These are phyloP conservation scores for Xerus rutilus DNA, from an alignment of 2,797 vertebrate genomes.

Conservation along the genomic window DNA sequence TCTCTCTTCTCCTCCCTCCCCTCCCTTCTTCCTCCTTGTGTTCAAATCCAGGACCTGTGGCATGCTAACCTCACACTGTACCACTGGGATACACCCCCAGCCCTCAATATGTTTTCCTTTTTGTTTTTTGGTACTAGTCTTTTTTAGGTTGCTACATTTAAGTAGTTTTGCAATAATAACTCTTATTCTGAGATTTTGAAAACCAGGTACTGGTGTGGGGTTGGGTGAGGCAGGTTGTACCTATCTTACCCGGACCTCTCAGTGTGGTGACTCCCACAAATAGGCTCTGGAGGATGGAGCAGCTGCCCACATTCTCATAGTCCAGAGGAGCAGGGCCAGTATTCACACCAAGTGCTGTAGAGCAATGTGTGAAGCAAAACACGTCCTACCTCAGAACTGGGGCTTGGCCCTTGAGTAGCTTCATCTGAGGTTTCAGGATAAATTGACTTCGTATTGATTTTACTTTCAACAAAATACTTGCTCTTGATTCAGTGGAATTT, in stretches of 20 bases:
- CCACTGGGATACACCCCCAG: background rate
- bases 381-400: background rate
- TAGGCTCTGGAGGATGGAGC: background rate
- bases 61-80: background rate
- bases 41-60: background rate
- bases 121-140: background rate
- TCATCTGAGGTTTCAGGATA: background rate
- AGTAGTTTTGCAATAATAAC: background rate
- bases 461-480: background rate
- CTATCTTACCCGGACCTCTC: background rate
- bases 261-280: background rate
- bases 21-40: too few relatives aligned
- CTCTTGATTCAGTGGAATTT: background rate
- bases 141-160: background rate
- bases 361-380: too few relatives aligned
- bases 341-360: background rate
- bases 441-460: background rate
- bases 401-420: background rate
- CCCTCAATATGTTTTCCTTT: background rate
- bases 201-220: background rate
- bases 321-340: background rate
- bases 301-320: background rate
- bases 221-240: background rate
- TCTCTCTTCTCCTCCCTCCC: too few relatives aligned
- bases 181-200: slow-evolving; percentile 20